Evolutionary conservation across 1,140 invertebrate species (phyloP).

Genomic region (Drosophila nikananu): DNA sequence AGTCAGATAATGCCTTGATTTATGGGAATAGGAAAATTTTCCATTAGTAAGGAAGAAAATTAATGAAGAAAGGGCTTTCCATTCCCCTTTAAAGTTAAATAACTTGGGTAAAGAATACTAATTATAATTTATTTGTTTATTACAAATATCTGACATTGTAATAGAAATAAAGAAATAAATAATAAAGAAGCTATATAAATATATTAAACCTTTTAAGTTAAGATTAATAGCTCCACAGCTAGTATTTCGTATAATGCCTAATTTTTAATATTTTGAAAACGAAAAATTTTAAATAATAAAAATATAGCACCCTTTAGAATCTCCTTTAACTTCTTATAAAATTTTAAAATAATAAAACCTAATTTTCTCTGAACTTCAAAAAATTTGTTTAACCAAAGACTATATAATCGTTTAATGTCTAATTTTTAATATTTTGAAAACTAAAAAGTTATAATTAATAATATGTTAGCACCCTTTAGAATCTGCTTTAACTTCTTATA

Average conservation of each 20-base stretch:
- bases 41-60: neutral
- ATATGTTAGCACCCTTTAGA: too few relatives aligned
- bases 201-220: neutral
- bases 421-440: too few relatives aligned
- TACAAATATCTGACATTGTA: too few relatives aligned
- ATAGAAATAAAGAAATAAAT: too few relatives aligned
- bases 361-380: conserved; percentile 89
- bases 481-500: too few relatives aligned
- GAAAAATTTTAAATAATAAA: neutral
- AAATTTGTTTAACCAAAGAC: neutral
- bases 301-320: too few relatives aligned
- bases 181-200: neutral
- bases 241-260: too few relatives aligned
- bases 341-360: neutral
- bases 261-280: neutral
- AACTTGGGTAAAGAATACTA: too few relatives aligned
- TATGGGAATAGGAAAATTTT: neutral
- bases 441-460: too few relatives aligned
- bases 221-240: neutral
- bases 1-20: conserved; percentile 9
- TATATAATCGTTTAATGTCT: too few relatives aligned
- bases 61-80: too few relatives aligned
- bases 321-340: neutral
- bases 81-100: neutral
- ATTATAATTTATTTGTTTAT: too few relatives aligned